These are phyloP conservation scores for Bubo blakistoni DNA, from an alignment of 2,113 vertebrate species.

Conservation along the genomic window DNA sequence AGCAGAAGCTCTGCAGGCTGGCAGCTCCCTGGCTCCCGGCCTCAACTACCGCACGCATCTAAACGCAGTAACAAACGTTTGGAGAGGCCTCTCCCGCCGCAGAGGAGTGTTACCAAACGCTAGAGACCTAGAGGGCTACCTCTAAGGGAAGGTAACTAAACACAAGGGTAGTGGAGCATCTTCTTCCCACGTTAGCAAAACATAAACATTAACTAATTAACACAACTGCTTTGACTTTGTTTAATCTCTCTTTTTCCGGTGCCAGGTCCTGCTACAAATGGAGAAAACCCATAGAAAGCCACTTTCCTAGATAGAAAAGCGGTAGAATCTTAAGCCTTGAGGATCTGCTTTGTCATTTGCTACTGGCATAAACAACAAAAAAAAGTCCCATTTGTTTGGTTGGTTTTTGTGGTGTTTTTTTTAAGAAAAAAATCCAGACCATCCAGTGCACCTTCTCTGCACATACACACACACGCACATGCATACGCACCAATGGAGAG, in stretches of 20 bases:
- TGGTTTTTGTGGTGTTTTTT: background rate
- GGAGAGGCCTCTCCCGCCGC: accelerated
- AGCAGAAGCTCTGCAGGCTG: background rate
- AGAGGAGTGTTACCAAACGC: background rate
- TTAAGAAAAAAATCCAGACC: conserved; percentile 8
- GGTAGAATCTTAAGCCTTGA: conserved; percentile 17
- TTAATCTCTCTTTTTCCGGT: conserved; percentile 7
- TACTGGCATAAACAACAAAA: conserved; percentile 44
- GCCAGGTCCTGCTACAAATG: conserved; percentile 40
- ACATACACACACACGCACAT: background rate
- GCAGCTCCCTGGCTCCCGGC: background rate
- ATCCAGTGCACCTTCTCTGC: conserved; percentile 28
- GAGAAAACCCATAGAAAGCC: background rate
- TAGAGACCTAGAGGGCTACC: background rate
- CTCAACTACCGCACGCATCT: background rate
- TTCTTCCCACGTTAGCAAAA: conserved; percentile 49
- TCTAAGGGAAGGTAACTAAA: background rate
- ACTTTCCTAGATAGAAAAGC: background rate
- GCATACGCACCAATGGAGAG: background rate
- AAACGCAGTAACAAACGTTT: background rate
- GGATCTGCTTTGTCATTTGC: conserved; percentile 27
- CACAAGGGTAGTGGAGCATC: conserved; percentile 12
- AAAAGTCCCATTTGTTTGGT: conserved; percentile 23
- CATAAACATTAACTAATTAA: conserved; percentile 30
- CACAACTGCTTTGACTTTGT: conserved; percentile 11